phyloP scores from a whole-genome alignment of 2,888 invertebrate genomes.

The Tolmerus cingulatus region DNA sequence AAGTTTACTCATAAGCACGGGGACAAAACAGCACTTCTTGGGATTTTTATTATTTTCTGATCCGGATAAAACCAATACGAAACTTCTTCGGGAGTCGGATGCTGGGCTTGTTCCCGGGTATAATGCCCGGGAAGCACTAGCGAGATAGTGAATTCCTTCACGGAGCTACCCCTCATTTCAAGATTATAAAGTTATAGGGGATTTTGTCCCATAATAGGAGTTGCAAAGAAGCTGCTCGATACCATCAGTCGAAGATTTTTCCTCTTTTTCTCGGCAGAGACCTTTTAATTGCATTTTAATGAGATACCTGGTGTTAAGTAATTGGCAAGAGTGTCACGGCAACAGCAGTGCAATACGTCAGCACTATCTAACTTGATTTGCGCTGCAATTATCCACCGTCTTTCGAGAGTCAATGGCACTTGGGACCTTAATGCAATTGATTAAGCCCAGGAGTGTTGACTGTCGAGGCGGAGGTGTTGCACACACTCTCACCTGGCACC shows the following conservation, averaged over 20 bases:
- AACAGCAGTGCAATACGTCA: neutral
- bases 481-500: neutral
- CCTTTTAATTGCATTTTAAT: slow-evolving; percentile 34
- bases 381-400: neutral
- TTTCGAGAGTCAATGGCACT: slow-evolving; percentile 22
- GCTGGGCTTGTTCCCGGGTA: neutral
- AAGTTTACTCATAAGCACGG: neutral
- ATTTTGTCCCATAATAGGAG: neutral
- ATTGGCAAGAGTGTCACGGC: neutral
- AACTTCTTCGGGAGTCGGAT: neutral
- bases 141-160: neutral
- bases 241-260: neutral
- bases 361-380: neutral
- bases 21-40: neutral
- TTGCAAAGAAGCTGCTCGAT: neutral
- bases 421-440: slow-evolving; percentile 7
- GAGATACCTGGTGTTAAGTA: neutral
- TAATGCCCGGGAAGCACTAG: neutral
- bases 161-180: neutral
- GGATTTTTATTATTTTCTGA: slow-evolving; percentile 36
- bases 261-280: neutral
- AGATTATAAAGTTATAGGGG: neutral
- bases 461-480: neutral
- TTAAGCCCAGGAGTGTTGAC: neutral
- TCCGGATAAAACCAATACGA: slow-evolving; percentile 27